Conservation (phyloP, 1,140 invertebrate genomes). For the Formica exsecta region DNA sequence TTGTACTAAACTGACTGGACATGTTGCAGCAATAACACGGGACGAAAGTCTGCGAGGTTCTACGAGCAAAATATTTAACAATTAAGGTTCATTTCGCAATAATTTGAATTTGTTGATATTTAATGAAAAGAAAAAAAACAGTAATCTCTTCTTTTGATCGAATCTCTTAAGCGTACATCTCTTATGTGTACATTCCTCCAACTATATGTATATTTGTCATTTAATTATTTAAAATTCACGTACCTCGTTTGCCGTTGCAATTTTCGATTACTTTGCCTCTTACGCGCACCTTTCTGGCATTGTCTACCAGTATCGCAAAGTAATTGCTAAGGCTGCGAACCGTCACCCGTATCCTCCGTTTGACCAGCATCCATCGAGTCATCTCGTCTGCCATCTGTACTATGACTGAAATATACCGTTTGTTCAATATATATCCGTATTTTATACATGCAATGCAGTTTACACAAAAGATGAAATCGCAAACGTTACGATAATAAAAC, state of each 20-base stretch:
- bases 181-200: not conserved
- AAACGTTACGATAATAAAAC: not conserved
- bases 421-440: not conserved
- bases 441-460: not conserved
- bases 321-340: slow-evolving; percentile 79
- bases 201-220: slow-evolving; percentile 20
- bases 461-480: not conserved
- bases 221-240: slow-evolving; percentile 47
- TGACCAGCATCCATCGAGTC: slow-evolving; percentile 74
- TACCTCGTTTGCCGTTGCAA: slow-evolving; percentile 71
- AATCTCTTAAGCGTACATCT: not conserved
- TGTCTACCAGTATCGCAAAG: slow-evolving; percentile 50
- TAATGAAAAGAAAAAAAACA: not conserved
- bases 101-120: not conserved
- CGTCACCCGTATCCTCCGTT: slow-evolving; percentile 70
- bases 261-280: slow-evolving; percentile 64
- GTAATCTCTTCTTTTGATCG: not conserved
- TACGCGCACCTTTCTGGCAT: slow-evolving; percentile 56
- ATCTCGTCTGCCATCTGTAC: slow-evolving; percentile 71
- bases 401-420: slow-evolving; percentile 60
- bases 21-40: slow-evolving; percentile 80
- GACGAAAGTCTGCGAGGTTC: slow-evolving; percentile 64
- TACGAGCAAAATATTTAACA: not conserved
- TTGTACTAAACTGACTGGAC: slow-evolving; percentile 81
- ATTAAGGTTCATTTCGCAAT: not conserved